Percentiles rank a stretch among this genome's conserved stretches.
phyloP scores from a whole-genome alignment of 2,797 vertebrate genomes.

The Protonibea diacanthus region DNA sequence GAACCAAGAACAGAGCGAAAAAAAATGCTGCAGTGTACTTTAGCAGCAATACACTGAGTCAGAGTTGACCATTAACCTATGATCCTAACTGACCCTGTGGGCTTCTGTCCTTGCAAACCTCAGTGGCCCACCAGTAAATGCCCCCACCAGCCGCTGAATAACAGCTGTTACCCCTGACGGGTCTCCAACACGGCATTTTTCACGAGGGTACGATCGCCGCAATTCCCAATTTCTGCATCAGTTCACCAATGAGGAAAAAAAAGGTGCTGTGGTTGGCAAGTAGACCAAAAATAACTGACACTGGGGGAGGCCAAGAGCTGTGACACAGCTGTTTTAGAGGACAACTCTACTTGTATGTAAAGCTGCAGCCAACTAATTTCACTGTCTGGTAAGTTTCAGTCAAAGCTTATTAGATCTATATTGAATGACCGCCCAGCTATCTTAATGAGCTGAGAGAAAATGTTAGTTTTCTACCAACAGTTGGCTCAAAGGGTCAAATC shows the following conservation, averaged over 20 bases:
- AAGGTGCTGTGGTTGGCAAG: constrained; percentile 79
- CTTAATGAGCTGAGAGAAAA: constrained; percentile 65
- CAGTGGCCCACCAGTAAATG: constrained; percentile 48
- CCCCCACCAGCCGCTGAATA: constrained; percentile 35
- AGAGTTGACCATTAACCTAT: constrained; percentile 75
- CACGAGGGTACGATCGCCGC: constrained; percentile 62
- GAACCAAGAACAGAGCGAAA: constrained; percentile 52
- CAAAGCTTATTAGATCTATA: constrained; percentile 73
- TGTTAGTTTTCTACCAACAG: constrained; percentile 42
- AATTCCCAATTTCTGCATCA: constrained; percentile 75
- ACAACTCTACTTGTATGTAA: constrained; percentile 68
- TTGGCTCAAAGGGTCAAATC: constrained; percentile 36
- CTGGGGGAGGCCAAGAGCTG: constrained; percentile 68
- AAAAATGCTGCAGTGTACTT: constrained; percentile 60
- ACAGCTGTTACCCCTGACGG: constrained; percentile 79
- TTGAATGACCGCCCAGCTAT: constrained; percentile 59
- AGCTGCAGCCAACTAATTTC: constrained; percentile 76
- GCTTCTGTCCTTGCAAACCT: constrained; percentile 68
- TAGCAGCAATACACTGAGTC: constrained; percentile 60
- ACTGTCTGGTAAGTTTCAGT: constrained; percentile 78
- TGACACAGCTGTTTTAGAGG: constrained; percentile 84
- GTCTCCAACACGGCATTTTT: constrained; percentile 72
- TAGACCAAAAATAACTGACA: constrained; percentile 79
- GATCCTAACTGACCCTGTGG: constrained; percentile 59
- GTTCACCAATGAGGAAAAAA: constrained; percentile 57